Percentiles rank a stretch among this genome's conserved stretches.
Evolutionary conservation across 2,113 vertebrate genomes (phyloP).

Genomic region (Abramis brama): DNA sequence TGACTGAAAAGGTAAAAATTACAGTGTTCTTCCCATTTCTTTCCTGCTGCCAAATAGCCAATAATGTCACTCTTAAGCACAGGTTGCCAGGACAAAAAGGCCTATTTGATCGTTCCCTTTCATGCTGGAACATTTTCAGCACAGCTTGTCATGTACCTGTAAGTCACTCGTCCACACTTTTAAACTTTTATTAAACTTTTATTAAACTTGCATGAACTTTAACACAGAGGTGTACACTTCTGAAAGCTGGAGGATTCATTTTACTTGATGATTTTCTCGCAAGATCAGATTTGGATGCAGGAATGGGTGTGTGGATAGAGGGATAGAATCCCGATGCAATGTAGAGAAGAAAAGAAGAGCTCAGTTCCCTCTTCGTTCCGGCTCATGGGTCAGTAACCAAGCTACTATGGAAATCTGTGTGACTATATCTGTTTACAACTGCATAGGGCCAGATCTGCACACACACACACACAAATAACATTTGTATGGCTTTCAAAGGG

Average conservation of each 20-base stretch:
- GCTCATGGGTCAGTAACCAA: background rate
- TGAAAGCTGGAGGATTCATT: background rate
- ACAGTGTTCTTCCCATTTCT: background rate
- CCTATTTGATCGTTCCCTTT: constrained; percentile 4
- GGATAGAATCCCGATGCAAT: background rate
- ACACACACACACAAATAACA: background rate
- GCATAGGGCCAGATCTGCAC: background rate
- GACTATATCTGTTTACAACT: constrained; percentile 3
- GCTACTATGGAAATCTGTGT: background rate
- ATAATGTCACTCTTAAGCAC: constrained; percentile 16
- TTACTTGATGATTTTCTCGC: background rate
- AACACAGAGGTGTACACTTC: background rate
- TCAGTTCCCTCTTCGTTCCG: background rate
- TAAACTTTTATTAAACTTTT: background rate
- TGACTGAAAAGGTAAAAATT: constrained; percentile 2
- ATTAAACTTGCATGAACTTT: background rate
- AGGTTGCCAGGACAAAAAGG: constrained; percentile 10
- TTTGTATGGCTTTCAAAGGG: background rate
- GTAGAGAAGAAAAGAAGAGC: background rate
- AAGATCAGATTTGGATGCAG: background rate
- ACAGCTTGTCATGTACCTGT: background rate
- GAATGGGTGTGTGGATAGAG: background rate
- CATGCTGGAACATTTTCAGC: background rate
- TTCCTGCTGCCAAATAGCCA: background rate
- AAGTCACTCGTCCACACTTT: background rate